phyloP scores from a whole-genome alignment of 2,888 invertebrate genomes.

The Asteroscopus sphinx region DNA sequence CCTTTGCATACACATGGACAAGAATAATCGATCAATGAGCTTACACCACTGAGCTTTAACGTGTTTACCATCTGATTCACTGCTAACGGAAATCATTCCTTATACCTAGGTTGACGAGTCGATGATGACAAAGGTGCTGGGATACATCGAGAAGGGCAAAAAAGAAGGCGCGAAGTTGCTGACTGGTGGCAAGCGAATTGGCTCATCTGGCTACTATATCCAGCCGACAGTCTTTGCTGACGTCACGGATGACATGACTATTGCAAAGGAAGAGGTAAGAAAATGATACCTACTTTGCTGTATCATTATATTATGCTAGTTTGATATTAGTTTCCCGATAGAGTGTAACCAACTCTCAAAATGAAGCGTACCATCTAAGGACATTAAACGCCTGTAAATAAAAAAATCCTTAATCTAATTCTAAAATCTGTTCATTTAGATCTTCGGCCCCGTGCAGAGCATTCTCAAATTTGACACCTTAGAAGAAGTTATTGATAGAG shows the following conservation, averaged over 20 bases:
- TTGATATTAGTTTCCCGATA: too few species aligned
- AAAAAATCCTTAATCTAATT: neutral
- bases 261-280: slow-evolving; percentile 93
- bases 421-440: slow-evolving; percentile 87
- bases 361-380: too few species aligned
- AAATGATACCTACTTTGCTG: too few species aligned
- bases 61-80: neutral
- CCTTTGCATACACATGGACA: too few species aligned
- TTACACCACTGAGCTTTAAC: neutral
- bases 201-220: slow-evolving; percentile 93
- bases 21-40: too few species aligned
- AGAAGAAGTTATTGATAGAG: slow-evolving; percentile 95
- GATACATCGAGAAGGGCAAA: slow-evolving; percentile 93
- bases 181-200: slow-evolving; percentile 92
- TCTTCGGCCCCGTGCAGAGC: slow-evolving; percentile 97
- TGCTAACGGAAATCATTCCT: slow-evolving; percentile 2
- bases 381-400: too few species aligned
- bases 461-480: slow-evolving; percentile 95
- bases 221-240: slow-evolving; percentile 94
- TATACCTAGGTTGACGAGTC: slow-evolving; percentile 91
- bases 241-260: slow-evolving; percentile 93
- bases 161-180: slow-evolving; percentile 94
- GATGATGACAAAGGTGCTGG: slow-evolving; percentile 93
- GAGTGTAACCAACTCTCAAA: too few species aligned
- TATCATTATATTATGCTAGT: too few species aligned